Evolutionary conservation across 2,113 vertebrate species (phyloP), one percentile per base, ranked within the genome.

Genomic region (Gymnocephalus cernua): DNA sequence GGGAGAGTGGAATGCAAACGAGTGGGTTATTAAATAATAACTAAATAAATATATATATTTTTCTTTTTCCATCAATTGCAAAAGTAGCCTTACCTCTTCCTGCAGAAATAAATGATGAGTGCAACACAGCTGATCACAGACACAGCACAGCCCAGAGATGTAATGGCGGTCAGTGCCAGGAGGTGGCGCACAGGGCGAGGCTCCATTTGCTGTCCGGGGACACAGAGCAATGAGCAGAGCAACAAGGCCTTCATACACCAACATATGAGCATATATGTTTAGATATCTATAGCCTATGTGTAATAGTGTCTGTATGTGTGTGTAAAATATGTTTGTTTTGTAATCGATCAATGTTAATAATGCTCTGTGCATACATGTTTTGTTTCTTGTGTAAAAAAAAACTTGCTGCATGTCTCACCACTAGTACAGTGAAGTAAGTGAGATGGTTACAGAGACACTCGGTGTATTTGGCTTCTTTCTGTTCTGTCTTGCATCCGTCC

Each of bases 391-490:
- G 62, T 41, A 1, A 56, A 23, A 70, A 16, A 19, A 0, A 4
- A 63, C 6, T 10, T 13, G 56, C 18, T 38, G 61, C 27, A 53
- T 6, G 51, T 54, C 94, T 93, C 67, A 96, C 95, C 94, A 96
- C 93, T 25, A 96, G 92, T 25, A 96, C 87, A 54, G 93, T 69
- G 70, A 96, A 95, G 90, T 95, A 96, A 0, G 95, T 96, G 62
- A 96, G 90, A 53, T 96, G 95, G 70, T 94, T 81, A 51, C 95
- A 96, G 23, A 13, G 63, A 51, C 95, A 96, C 64, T 94, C 93
- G 0, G 95, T 96, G 74, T 88, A 74, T 3, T 62, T 11, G 0
- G 2, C 11, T 29, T 80, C 85, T 11, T 8, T 84, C 35, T 12
- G 14, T 0, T 9, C 0, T 0, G 93, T 95, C 15, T 54, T 3